Conservation (phyloP, 2,797 vertebrate genomes). For the Glyptemys insculpta region DNA sequence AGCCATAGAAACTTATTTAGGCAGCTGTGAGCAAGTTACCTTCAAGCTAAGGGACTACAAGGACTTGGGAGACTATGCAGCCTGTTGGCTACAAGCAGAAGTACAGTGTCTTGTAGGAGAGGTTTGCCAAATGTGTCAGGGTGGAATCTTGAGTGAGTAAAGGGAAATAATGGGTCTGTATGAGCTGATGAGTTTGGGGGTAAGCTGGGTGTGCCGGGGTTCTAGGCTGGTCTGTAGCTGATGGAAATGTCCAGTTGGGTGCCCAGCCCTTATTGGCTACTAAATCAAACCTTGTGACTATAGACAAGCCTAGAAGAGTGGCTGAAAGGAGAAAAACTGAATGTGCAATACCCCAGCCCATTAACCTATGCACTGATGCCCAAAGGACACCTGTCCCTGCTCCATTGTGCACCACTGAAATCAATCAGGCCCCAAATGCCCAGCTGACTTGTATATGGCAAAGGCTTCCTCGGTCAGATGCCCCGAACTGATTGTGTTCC, state of each 20-base stretch:
- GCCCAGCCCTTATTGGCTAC: background rate
- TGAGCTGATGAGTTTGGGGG: background rate
- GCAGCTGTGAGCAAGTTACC: background rate
- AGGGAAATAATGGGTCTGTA: background rate
- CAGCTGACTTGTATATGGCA: background rate
- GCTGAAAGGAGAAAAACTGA: background rate
- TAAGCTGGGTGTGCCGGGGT: background rate
- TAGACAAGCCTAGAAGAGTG: background rate
- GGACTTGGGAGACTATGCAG: background rate
- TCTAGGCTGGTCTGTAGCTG: background rate
- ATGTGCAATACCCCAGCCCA: background rate
- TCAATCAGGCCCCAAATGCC: background rate
- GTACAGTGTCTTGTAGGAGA: background rate
- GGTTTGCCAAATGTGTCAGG: background rate
- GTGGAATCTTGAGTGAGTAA: background rate
- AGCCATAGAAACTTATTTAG: background rate
- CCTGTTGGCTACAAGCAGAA: background rate
- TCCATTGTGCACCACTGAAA: background rate
- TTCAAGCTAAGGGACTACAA: background rate
- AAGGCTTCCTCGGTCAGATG: background rate
- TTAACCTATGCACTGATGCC: background rate
- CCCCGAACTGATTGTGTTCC: background rate
- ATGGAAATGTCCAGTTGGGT: background rate
- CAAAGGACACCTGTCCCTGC: background rate
- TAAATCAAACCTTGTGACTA: background rate